phyloP scores from a whole-genome alignment of 2,888 invertebrate species.

The Frankliniella fusca region DNA sequence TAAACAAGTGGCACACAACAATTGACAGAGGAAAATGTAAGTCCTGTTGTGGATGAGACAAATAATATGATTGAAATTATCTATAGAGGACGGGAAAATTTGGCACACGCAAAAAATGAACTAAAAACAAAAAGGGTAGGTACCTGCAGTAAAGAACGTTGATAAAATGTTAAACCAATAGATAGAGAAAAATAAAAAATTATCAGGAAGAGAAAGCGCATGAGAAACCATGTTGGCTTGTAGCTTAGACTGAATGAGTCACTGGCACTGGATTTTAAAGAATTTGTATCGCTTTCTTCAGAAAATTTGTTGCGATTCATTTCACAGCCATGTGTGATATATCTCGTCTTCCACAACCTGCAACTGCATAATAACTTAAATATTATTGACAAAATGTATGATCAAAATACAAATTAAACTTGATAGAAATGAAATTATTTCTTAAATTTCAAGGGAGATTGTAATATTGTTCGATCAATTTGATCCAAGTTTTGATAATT shows the following conservation, averaged over 20 bases:
- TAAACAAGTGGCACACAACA: slow-evolving; percentile 81
- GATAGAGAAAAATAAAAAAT: slow-evolving; percentile 84
- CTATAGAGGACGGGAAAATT: slow-evolving; percentile 2
- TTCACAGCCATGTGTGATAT: background rate
- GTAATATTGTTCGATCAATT: background rate
- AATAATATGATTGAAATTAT: slow-evolving; percentile 2
- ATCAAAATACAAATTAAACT: too few relatives aligned
- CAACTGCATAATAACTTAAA: background rate
- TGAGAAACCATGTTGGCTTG: background rate
- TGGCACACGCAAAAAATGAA: background rate
- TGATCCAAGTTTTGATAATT: background rate
- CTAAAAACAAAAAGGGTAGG: slow-evolving; percentile 33
- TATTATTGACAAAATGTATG: background rate
- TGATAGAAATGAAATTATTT: background rate
- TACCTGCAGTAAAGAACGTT: slow-evolving; percentile 86
- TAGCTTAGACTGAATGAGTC: background rate
- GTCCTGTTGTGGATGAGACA: slow-evolving; percentile 58
- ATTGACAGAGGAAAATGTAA: slow-evolving; percentile 85
- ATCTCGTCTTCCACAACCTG: background rate
- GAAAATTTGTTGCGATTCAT: background rate
- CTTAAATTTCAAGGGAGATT: background rate
- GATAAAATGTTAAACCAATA: slow-evolving; percentile 94
- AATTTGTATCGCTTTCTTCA: background rate
- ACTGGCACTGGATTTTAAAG: background rate
- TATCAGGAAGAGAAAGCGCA: slow-evolving; percentile 52